Percentiles rank a stretch among this genome's conserved stretches.
phyloP scores from a whole-genome alignment of 2,113 vertebrate species.

The Clarias macrocephalus region DNA sequence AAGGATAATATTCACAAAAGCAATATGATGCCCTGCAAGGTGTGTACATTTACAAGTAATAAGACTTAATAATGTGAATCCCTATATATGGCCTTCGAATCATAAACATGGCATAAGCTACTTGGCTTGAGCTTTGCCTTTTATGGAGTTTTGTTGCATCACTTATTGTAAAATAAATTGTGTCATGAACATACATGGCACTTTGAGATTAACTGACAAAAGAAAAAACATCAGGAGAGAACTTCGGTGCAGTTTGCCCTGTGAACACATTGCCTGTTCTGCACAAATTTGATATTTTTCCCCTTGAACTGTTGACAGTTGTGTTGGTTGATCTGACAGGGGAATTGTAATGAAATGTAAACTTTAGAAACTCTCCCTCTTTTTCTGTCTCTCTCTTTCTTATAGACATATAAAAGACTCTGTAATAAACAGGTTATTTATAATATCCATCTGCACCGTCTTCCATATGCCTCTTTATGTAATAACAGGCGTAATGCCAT shows the following conservation, averaged over 20 bases:
- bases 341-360: not conserved
- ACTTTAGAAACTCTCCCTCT: not conserved
- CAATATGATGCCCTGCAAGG: not conserved
- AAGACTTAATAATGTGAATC: not conserved
- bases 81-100: not conserved
- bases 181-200: not conserved
- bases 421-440: not conserved
- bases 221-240: not conserved
- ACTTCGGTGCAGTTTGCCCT: not conserved
- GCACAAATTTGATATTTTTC: not conserved
- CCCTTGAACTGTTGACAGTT: not conserved
- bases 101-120: not conserved
- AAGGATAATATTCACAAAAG: not conserved
- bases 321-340: not conserved
- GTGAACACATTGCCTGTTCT: not conserved
- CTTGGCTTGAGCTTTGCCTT: not conserved
- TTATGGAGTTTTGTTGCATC: not conserved
- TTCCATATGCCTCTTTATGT: constrained; percentile 6
- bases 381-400: too few relatives aligned
- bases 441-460: not conserved
- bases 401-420: not conserved
- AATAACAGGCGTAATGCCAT: constrained; percentile 12
- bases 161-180: not conserved
- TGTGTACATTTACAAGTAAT: not conserved
- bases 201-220: not conserved